These are phyloP conservation scores for Salticus scenicus DNA, from an alignment of 2,888 invertebrate genomes.

Conservation along the genomic window DNA sequence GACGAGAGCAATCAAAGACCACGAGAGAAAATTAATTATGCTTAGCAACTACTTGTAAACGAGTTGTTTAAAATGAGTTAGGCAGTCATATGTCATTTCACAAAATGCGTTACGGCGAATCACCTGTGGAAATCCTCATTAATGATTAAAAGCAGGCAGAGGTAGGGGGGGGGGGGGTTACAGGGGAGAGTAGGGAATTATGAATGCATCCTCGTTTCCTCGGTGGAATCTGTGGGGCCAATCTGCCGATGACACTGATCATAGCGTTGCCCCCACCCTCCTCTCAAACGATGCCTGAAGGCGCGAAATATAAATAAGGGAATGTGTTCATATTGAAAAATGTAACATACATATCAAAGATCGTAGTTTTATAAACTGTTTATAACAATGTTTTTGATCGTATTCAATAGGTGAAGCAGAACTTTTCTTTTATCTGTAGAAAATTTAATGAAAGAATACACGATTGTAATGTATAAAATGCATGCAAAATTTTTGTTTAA, in stretches of 20 bases:
- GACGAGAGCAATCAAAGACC: too few relatives aligned
- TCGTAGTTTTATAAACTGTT: too few relatives aligned
- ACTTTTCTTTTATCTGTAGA: too few relatives aligned
- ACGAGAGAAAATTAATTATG: not conserved
- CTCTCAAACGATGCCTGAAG: not conserved
- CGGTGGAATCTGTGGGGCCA: conserved; percentile 4
- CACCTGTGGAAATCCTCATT: conserved; percentile 2
- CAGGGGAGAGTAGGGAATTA: not conserved
- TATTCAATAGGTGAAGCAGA: too few relatives aligned
- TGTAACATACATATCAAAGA: too few relatives aligned
- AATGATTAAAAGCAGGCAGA: conserved; percentile 5
- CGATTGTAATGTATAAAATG: too few relatives aligned
- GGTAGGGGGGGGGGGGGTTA: not conserved
- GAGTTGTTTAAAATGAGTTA: conserved; percentile 2
- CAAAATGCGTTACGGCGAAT: not conserved
- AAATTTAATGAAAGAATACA: too few relatives aligned
- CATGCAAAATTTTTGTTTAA: too few relatives aligned
- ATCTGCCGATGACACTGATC: conserved; percentile 31
- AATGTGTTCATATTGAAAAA: not conserved
- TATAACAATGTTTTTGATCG: too few relatives aligned
- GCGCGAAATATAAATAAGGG: not conserved
- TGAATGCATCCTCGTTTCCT: not conserved
- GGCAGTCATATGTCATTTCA: conserved; percentile 2
- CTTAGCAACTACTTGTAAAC: conserved; percentile 10
- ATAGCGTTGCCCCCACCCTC: conserved; percentile 10